These are phyloP conservation scores for Agrotis ipsilon DNA, from an alignment of 2,888 invertebrate genomes.

Conservation along the genomic window DNA sequence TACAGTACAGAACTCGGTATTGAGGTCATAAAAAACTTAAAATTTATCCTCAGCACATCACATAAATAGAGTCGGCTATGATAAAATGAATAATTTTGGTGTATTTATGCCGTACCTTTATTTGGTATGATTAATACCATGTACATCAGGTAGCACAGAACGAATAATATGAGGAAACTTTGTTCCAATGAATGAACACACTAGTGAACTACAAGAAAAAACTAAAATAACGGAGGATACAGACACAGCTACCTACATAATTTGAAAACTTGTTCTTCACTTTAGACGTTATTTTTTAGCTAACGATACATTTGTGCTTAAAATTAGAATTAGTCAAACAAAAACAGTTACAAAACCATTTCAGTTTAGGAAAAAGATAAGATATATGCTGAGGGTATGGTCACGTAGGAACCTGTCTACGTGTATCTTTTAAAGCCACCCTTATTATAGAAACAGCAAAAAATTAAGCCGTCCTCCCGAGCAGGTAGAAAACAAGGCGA, in stretches of 20 bases:
- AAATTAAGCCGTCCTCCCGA: slow-evolving; percentile 55
- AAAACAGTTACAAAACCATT: slow-evolving; percentile 28
- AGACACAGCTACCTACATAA: background rate
- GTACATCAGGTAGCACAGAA: background rate
- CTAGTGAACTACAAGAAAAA: slow-evolving; percentile 26
- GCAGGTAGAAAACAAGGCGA: slow-evolving; percentile 63
- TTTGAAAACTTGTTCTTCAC: slow-evolving; percentile 7
- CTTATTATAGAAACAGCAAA: slow-evolving; percentile 59
- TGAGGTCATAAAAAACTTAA: background rate
- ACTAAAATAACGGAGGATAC: slow-evolving; percentile 12
- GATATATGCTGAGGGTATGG: slow-evolving; percentile 18
- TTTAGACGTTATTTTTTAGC: background rate
- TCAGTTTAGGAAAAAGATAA: slow-evolving; percentile 22
- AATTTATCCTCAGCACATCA: background rate
- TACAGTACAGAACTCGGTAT: background rate
- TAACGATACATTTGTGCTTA: background rate
- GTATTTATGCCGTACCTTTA: background rate
- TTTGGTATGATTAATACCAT: background rate
- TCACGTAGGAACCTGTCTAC: slow-evolving; percentile 52
- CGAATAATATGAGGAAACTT: slow-evolving; percentile 36
- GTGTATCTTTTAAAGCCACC: slow-evolving; percentile 42
- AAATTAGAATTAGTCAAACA: slow-evolving; percentile 13
- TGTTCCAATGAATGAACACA: slow-evolving; percentile 42
- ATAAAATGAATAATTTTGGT: background rate
- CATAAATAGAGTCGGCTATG: background rate